A percentile compares a stretch with the other conserved stretches of the same genome.
These are phyloP conservation scores for Mesorhabditis spiculigera DNA, from an alignment of 2,888 invertebrate genomes.

Conservation along the genomic window DNA sequence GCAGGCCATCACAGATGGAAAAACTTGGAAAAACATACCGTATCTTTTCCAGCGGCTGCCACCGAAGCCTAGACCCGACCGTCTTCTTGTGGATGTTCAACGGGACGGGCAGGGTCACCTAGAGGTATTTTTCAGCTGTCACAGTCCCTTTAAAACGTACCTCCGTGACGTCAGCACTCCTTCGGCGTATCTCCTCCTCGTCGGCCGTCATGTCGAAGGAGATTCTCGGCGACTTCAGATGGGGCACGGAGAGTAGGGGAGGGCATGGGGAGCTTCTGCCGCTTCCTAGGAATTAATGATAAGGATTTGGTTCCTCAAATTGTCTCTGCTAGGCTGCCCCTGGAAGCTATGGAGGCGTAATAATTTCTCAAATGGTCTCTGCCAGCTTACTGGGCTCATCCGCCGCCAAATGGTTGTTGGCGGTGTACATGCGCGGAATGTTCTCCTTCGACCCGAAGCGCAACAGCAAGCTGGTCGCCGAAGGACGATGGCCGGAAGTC, in stretches of 20 bases:
- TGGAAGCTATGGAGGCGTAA: too few species aligned
- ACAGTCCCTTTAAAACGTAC: background rate
- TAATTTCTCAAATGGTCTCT: background rate
- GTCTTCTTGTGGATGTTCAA: too few species aligned
- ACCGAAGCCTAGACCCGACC: too few species aligned
- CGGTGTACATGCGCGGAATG: background rate
- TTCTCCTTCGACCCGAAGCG: background rate
- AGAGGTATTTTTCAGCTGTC: too few species aligned
- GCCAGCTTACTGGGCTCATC: background rate
- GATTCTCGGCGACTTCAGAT: background rate
- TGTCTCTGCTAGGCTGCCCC: background rate
- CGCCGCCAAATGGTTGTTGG: background rate
- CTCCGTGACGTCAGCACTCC: background rate
- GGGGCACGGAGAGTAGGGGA: background rate
- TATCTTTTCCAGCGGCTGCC: too few species aligned
- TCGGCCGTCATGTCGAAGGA: constrained; percentile 2
- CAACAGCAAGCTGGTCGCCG: background rate
- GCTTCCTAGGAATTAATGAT: background rate
- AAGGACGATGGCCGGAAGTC: background rate
- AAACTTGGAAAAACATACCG: too few species aligned
- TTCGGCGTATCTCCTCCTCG: background rate
- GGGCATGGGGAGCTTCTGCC: background rate
- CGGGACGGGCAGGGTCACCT: too few species aligned
- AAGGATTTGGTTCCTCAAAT: background rate
- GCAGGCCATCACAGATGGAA: too few species aligned